Base-by-base conservation (phyloP, 2,797 vertebrate genomes). In the Phalanger gymnotis region DNA sequence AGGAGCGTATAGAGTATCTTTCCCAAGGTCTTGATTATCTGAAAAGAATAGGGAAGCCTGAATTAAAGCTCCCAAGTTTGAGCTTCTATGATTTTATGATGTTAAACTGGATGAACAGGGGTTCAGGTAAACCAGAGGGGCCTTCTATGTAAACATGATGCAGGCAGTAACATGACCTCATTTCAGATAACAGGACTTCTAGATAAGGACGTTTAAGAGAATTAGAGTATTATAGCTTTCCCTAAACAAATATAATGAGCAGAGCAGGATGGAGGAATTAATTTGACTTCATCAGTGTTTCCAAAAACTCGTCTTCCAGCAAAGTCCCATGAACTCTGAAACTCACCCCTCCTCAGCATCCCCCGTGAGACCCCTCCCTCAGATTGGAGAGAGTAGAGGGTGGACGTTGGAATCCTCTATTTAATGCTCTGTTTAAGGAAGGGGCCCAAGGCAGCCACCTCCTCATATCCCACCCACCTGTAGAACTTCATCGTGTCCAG, bases 61-160 rank as follows among this genome's bases (percentile, higher is more conserved):
- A 93, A 95, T 51, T 87, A 87, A 87, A 87, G 40, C 73, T 87
- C 10, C 73, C 40, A 51, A 28, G 40, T 87, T 51, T 87, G 40
- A 87, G 40, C 22, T 47, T 51, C 73, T 87, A 47, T 81, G 66
- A 81, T 81, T 47, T n/a, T 40, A 51, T 87, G 73, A 87, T 87
- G 93, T 90, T 55, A 94, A 95, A 92, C 89, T 0, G 0, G 92
- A 95, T 58, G 93, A 97, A 92, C 58, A 66, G 40, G 61, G 57
- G 54, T 95, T 97, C 94, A 96, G 47, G 81, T 87, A 90, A 97
- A 54, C 53, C 66, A 94, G 91, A 14, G n/a, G 28, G 55, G 81
- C 61, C 95, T 96, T 94, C 91, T 91, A 95, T 94, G 58, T 94
- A 97, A 96, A 97, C 91, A 96, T 92, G 55, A 66, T 66, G 93